Conservation (phyloP, 2,797 vertebrate genomes). For the Heliangelus exortis region DNA sequence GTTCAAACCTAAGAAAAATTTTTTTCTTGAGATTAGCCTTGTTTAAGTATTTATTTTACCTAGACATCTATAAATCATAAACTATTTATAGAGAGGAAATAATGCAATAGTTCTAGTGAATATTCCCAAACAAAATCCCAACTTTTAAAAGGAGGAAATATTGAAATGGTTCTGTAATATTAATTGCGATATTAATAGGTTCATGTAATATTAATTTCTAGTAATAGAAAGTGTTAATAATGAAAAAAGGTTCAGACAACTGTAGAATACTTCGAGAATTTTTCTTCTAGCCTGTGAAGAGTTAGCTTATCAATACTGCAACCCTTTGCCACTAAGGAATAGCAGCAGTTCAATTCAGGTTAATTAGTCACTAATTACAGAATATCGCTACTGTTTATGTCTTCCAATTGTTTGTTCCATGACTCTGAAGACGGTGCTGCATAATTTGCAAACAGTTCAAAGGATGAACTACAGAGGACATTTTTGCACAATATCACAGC, state of each 20-base stretch:
- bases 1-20: background rate
- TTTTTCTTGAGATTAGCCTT: background rate
- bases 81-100: background rate
- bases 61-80: background rate
- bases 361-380: conserved; percentile 71
- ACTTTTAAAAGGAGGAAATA: background rate
- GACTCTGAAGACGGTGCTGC: background rate
- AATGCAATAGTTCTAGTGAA: background rate
- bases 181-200: background rate
- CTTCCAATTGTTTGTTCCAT: conserved; percentile 35
- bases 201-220: background rate
- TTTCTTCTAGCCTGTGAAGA: background rate
- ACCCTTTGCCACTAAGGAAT: conserved; percentile 40
- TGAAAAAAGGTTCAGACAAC: background rate
- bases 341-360: conserved; percentile 39
- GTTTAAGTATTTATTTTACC: background rate
- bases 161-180: background rate
- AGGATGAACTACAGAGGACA: background rate
- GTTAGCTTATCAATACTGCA: conserved; percentile 8
- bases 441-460: conserved; percentile 17
- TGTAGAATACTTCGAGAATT: conserved; percentile 29
- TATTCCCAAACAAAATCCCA: background rate
- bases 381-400: conserved; percentile 24
- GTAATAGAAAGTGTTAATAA: background rate
- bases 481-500: background rate